Percentiles rank a stretch among this genome's conserved stretches.
These are phyloP conservation scores for Pectinophora gossypiella DNA, from an alignment of 1,140 invertebrate genomes.

Conservation along the genomic window DNA sequence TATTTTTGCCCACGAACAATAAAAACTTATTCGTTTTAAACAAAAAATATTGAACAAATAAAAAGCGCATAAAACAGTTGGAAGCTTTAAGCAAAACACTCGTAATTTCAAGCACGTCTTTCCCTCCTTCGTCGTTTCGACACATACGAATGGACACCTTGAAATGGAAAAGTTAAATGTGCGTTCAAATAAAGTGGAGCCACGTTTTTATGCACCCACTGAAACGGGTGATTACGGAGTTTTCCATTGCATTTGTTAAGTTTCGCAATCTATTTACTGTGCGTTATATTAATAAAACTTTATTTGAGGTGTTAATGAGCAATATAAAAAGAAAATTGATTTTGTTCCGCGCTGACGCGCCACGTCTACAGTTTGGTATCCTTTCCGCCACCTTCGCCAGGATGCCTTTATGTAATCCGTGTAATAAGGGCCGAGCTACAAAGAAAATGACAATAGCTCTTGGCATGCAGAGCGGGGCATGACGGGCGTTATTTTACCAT, in stretches of 20 bases:
- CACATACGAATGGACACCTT: slow-evolving; percentile 11
- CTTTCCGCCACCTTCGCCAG: not conserved
- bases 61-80: not conserved
- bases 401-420: slow-evolving; percentile 25
- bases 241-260: too few species aligned
- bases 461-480: slow-evolving; percentile 60
- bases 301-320: too few species aligned
- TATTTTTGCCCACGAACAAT: not conserved
- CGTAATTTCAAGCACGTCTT: slow-evolving; percentile 5
- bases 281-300: too few species aligned
- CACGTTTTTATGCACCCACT: not conserved
- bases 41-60: not conserved
- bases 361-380: too few species aligned
- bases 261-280: too few species aligned
- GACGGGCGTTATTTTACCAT: slow-evolving; percentile 69
- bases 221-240: too few species aligned
- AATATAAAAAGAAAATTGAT: too few species aligned
- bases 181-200: not conserved
- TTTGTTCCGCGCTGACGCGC: too few species aligned
- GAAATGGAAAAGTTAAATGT: not conserved
- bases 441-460: slow-evolving; percentile 55
- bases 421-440: slow-evolving; percentile 52
- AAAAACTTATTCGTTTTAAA: not conserved
- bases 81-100: not conserved
- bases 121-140: slow-evolving; percentile 5